Conservation (phyloP, 2,797 vertebrate species). For the Selene dorsalis region DNA sequence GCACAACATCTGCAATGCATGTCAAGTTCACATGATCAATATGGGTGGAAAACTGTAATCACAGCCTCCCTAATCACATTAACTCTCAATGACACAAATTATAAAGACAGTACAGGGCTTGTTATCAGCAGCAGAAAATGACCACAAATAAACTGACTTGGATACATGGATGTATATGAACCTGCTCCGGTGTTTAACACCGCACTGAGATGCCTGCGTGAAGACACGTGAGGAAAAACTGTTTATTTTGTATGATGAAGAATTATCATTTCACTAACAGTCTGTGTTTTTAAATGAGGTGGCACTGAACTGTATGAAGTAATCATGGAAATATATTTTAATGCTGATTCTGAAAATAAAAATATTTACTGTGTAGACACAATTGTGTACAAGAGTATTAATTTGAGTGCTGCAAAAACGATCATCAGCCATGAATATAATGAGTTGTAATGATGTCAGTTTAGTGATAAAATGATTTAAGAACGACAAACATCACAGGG, state of each 20-base stretch:
- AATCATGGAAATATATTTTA: background rate
- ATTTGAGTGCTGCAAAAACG: background rate
- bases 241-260: background rate
- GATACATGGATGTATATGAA: background rate
- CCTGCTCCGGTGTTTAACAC: background rate
- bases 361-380: background rate
- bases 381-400: background rate
- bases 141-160: too few species aligned
- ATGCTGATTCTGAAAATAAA: background rate
- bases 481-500: conserved; percentile 1
- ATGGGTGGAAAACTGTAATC: too few species aligned
- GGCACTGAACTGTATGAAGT: background rate
- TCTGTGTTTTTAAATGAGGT: background rate
- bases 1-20: too few species aligned
- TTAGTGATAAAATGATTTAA: background rate
- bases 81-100: too few species aligned
- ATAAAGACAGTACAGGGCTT: too few species aligned
- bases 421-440: too few species aligned
- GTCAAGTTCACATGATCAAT: too few species aligned
- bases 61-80: too few species aligned
- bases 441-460: too few species aligned
- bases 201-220: background rate
- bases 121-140: too few species aligned
- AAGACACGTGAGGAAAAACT: background rate
- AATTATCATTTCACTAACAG: background rate